Evolutionary conservation across 2,888 invertebrate genomes (phyloP).

Genomic region (Lamproptera curius): DNA sequence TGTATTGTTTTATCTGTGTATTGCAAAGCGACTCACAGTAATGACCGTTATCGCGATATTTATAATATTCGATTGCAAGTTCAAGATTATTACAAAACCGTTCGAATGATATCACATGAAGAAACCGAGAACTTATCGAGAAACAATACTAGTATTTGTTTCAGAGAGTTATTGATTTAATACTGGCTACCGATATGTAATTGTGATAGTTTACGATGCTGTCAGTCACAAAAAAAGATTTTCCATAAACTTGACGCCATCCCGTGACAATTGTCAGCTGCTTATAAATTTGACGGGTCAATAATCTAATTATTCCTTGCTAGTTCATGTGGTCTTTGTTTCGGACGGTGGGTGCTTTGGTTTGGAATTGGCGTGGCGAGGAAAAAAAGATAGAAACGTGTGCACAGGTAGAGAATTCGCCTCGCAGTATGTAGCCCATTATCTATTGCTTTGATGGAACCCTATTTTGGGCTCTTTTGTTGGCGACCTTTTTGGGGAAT

Average conservation of each 20-base stretch:
- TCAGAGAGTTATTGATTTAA: too few relatives aligned
- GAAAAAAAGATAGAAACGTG: constrained; percentile 10
- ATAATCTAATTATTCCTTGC: not conserved
- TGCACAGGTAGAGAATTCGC: constrained; percentile 7
- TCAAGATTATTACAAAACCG: not conserved
- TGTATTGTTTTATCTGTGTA: too few relatives aligned
- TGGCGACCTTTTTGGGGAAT: constrained; percentile 39
- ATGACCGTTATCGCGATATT: not conserved
- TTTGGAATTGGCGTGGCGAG: constrained; percentile 5
- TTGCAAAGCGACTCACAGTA: not conserved
- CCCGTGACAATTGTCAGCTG: constrained; percentile 2
- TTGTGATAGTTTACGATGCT: too few relatives aligned
- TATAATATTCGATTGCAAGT: not conserved
- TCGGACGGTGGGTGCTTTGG: not conserved
- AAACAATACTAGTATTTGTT: too few relatives aligned
- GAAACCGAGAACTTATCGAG: too few relatives aligned
- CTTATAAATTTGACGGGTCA: constrained; percentile 1
- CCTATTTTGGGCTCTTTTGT: constrained; percentile 30
- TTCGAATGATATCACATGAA: not conserved
- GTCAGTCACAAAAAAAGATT: constrained; percentile 11
- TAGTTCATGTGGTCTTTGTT: too few relatives aligned
- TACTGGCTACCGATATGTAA: too few relatives aligned
- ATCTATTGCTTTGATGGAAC: constrained; percentile 1
- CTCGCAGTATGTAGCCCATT: not conserved
- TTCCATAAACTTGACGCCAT: not conserved